These are phyloP conservation scores for Heliornis fulica DNA, from an alignment of 2,113 vertebrate species.

Conservation along the genomic window DNA sequence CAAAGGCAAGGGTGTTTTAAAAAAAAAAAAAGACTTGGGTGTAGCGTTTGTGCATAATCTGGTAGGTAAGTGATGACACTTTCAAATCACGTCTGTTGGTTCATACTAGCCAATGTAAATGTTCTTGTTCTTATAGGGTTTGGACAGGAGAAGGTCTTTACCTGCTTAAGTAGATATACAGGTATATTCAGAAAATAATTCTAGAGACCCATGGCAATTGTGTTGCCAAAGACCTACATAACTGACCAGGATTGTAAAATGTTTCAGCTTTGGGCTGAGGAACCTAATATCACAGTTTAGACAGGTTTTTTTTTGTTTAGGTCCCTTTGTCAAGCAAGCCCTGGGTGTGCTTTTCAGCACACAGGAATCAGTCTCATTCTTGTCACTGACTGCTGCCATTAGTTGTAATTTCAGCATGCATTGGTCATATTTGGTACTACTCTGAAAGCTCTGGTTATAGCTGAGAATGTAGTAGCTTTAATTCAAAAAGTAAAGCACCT, in stretches of 20 bases:
- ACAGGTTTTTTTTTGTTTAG: not conserved
- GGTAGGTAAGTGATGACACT: not conserved
- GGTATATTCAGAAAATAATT: not conserved
- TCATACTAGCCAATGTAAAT: not conserved
- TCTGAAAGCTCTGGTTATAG: not conserved
- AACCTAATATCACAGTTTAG: not conserved
- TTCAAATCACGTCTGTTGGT: not conserved
- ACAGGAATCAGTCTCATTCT: not conserved
- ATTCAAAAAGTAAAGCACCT: not conserved
- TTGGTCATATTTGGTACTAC: not conserved
- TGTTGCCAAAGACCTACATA: not conserved
- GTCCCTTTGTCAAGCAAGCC: not conserved
- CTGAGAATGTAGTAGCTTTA: not conserved
- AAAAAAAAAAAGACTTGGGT: not conserved
- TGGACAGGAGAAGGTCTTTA: not conserved
- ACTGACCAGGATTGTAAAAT: not conserved
- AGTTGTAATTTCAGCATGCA: not conserved
- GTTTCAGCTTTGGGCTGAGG: not conserved
- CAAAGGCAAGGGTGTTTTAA: not conserved
- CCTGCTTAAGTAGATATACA: not conserved
- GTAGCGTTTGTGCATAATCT: not conserved
- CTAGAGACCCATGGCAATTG: not conserved
- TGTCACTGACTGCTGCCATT: not conserved
- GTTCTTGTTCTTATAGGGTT: not conserved
- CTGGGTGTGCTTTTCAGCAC: not conserved